Evolutionary conservation across 2,113 vertebrate genomes (phyloP), one percentile per base, ranked within the genome.

Genomic region (Axis porcinus): DNA sequence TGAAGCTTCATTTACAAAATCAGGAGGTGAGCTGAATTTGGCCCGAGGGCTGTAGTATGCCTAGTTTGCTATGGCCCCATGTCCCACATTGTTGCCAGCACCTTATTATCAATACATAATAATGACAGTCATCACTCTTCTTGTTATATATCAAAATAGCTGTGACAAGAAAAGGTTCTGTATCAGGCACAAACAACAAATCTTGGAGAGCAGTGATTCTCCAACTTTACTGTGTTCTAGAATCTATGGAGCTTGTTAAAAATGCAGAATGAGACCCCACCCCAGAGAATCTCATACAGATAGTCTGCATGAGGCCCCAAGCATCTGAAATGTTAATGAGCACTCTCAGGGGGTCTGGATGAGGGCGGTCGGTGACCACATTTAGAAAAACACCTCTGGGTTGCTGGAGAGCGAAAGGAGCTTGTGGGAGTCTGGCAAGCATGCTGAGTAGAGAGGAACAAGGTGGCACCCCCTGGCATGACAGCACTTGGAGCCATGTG

Each of bases 41-140:
- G 7, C 5, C 36, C 12, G 4, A 0, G 6, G 64, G 36, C 58
- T 79, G 36, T 1, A 21, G 36, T n/a, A 33, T 43, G 25, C 58
- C 19, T 17, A 25, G 33, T 4, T n/a, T 23, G 50, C 50, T 19
- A 21, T 82, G 67, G 67, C 67, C 74, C 50, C 17, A 1, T 5
- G 21, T 9, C 43, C 28, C 5, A 3, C 5, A 1, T 6, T 14
- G 2, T 5, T 28, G 25, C 27, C 7, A 25, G 10, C 5, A 14
- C 47, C 74, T 70, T 52, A 62, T 21, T 21, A 36, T 27, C 47
- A 74, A n/a, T 57, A 21, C 55, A 19, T 60, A 9, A n/a, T 58
- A 25, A 43, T 40, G 21, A 36, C 6, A 50, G 55, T 62, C 47
- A 33, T 76, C 27, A 4, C 8, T 21, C 43, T 28, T 40, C 33